These are phyloP conservation scores for Baccha elongata DNA, from an alignment of 2,888 invertebrate genomes.

Conservation along the genomic window DNA sequence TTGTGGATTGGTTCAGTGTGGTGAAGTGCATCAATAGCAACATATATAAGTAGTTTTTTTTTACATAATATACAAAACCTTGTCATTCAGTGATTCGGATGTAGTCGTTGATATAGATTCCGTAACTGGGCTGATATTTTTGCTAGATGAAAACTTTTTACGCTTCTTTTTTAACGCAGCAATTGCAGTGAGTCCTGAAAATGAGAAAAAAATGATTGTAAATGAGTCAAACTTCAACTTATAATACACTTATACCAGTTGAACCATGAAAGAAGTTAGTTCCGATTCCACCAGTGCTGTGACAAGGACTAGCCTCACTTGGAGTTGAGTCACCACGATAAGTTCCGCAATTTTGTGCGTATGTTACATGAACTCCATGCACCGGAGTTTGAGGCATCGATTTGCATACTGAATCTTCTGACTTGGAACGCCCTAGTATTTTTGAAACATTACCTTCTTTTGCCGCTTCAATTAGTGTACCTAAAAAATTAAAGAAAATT, in stretches of 20 bases:
- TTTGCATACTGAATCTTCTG: slow-evolving; percentile 91
- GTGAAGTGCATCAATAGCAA: slow-evolving; percentile 69
- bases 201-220: background rate
- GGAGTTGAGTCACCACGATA: slow-evolving; percentile 66
- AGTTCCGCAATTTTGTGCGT: slow-evolving; percentile 78
- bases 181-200: slow-evolving; percentile 84
- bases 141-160: slow-evolving; percentile 92
- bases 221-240: too few species aligned
- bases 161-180: slow-evolving; percentile 90
- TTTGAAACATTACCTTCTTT: slow-evolving; percentile 91
- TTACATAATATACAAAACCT: slow-evolving; percentile 77
- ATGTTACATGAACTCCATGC: slow-evolving; percentile 85
- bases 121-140: slow-evolving; percentile 86
- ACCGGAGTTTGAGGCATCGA: slow-evolving; percentile 85
- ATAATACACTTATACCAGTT: slow-evolving; percentile 76
- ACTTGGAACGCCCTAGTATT: slow-evolving; percentile 90
- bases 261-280: slow-evolving; percentile 79
- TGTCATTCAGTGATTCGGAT: slow-evolving; percentile 78
- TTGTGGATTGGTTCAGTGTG: slow-evolving; percentile 65
- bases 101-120: slow-evolving; percentile 80
- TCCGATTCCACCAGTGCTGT: slow-evolving; percentile 65
- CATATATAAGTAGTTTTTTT: slow-evolving; percentile 66
- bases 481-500: slow-evolving; percentile 68
- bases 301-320: slow-evolving; percentile 61
- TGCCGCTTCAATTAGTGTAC: slow-evolving; percentile 92